These are phyloP conservation scores for Aricia artaxerxes DNA, from an alignment of 2,888 invertebrate genomes.

Conservation along the genomic window DNA sequence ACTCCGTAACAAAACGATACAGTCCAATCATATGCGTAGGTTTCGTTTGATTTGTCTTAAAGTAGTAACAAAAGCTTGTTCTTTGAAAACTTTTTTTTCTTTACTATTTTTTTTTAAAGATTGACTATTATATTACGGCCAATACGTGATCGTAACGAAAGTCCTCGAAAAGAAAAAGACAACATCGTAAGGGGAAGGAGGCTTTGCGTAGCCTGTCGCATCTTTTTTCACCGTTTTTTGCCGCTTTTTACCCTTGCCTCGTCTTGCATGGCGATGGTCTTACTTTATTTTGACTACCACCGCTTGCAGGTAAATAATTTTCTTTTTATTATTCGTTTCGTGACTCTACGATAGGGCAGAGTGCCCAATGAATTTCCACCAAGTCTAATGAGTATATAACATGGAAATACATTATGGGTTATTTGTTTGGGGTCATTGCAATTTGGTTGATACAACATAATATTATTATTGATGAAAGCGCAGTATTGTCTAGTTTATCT, in stretches of 20 bases:
- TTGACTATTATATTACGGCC: neutral
- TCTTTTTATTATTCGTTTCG: slow-evolving; percentile 39
- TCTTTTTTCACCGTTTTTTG: slow-evolving; percentile 68
- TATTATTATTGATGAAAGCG: no score
- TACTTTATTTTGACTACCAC: slow-evolving; percentile 64
- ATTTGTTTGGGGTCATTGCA: neutral
- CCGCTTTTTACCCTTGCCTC: slow-evolving; percentile 64
- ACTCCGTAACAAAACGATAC: no score
- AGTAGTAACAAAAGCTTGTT: neutral
- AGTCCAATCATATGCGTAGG: no score
- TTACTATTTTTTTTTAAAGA: neutral
- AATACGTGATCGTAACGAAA: neutral
- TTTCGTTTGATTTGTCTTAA: neutral
- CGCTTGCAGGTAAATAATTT: slow-evolving; percentile 70
- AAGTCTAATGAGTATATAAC: neutral
- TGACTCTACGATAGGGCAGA: neutral
- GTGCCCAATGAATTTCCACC: neutral
- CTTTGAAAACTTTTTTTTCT: neutral
- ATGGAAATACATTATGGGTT: neutral
- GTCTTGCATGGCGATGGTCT: slow-evolving; percentile 53
- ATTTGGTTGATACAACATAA: neutral
- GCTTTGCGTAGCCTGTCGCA: slow-evolving; percentile 60
- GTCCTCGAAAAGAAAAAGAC: slow-evolving; percentile 36
- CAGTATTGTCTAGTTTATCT: no score
- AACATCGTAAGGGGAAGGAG: slow-evolving; percentile 44